Conservation (phyloP, 2,888 invertebrate species). For the Calephelis perditalis region DNA sequence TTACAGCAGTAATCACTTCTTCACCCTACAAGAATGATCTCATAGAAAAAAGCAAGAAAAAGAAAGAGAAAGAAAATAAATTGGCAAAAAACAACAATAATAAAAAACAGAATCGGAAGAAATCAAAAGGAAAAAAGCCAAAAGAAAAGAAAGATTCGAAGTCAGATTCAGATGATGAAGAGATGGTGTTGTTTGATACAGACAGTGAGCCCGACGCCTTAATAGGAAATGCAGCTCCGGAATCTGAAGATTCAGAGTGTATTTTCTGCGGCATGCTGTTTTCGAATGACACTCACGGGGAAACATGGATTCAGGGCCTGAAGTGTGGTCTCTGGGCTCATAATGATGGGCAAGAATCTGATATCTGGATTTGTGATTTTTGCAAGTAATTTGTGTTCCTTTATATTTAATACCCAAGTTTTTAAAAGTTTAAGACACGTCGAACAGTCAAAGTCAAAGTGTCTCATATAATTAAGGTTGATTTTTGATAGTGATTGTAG, state of each 20-base stretch:
- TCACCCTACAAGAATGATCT: conserved; percentile 18
- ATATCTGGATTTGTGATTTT: conserved; percentile 1
- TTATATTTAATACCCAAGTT: neutral
- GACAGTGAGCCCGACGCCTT: conserved; percentile 1
- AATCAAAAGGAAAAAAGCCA: neutral
- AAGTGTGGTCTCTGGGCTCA: neutral
- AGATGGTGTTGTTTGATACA: neutral
- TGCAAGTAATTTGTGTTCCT: neutral
- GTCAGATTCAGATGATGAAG: conserved; percentile 1
- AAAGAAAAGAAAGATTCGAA: neutral
- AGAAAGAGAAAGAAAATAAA: neutral
- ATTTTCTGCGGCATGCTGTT: neutral
- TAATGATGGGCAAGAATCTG: neutral
- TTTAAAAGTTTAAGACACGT: too few species aligned
- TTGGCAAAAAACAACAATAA: neutral
- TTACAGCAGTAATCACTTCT: conserved; percentile 18
- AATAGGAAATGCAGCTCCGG: neutral
- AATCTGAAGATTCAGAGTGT: conserved; percentile 2
- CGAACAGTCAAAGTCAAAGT: too few species aligned
- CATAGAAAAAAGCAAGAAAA: conserved; percentile 13
- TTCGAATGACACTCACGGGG: too few species aligned
- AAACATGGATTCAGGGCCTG: neutral
- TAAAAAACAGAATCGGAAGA: neutral
- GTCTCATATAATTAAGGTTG: conserved; percentile 1
- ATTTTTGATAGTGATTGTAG: neutral